These are phyloP conservation scores for Zygaena filipendulae DNA, from an alignment of 2,888 invertebrate genomes.

Conservation along the genomic window DNA sequence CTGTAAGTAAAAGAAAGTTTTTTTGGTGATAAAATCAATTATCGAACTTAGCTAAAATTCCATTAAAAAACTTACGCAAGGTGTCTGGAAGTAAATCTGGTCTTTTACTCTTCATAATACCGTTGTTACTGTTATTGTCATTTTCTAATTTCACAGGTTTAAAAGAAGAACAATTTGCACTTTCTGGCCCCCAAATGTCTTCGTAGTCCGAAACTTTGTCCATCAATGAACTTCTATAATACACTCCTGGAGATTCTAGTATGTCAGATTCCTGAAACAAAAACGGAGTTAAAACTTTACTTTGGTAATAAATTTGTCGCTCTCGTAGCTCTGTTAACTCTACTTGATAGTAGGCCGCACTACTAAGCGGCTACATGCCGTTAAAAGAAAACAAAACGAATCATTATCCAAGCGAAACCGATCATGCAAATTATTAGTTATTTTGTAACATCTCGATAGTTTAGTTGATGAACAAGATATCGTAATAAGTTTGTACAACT, in stretches of 20 bases:
- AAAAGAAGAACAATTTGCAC: constrained; percentile 56
- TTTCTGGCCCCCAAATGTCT: constrained; percentile 88
- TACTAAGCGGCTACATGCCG: no score
- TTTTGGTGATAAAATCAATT: constrained; percentile 1
- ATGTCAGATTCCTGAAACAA: constrained; percentile 79
- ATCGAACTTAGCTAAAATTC: constrained; percentile 1
- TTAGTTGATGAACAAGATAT: no score
- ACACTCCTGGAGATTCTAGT: constrained; percentile 82
- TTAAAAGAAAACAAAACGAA: no score
- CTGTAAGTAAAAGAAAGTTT: constrained; percentile 27
- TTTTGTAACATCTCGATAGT: no score
- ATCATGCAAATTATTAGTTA: no score
- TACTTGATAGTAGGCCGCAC: no score
- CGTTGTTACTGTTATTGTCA: constrained; percentile 53
- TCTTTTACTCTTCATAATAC: constrained; percentile 63
- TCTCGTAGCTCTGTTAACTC: no score
- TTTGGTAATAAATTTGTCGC: constrained; percentile 1
- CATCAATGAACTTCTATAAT: constrained; percentile 86
- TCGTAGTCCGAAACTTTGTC: constrained; percentile 96
- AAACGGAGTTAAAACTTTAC: constrained; percentile 1
- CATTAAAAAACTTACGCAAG: constrained; percentile 40
- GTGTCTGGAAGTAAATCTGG: constrained; percentile 73
- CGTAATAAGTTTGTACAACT: no score
- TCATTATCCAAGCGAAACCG: no score
- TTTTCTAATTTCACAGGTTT: constrained; percentile 51